phyloP scores from a whole-genome alignment of 2,797 vertebrate genomes.

The Gambelia wislizenii region DNA sequence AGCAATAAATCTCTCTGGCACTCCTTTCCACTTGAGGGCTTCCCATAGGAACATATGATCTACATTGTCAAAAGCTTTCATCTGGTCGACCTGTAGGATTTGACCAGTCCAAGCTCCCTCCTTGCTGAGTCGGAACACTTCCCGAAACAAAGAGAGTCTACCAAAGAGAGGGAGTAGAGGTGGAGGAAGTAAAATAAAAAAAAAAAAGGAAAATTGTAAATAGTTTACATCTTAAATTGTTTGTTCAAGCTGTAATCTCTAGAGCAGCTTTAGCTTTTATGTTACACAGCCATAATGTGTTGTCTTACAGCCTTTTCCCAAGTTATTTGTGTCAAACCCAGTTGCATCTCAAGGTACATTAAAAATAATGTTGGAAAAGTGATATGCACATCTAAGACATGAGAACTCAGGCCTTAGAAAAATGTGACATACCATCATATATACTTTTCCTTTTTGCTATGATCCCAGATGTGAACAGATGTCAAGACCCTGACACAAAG shows the following conservation, averaged over 20 bases:
- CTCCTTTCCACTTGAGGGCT: too few relatives aligned
- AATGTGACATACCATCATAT: neutral
- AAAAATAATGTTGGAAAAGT: neutral
- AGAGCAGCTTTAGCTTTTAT: slow-evolving; percentile 6
- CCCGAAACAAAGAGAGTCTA: too few relatives aligned
- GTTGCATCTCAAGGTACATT: neutral
- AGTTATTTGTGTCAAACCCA: neutral
- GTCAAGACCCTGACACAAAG: neutral
- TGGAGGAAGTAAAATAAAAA: neutral
- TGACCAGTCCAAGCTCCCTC: too few relatives aligned
- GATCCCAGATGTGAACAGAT: neutral
- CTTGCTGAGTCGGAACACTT: too few relatives aligned
- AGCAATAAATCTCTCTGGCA: too few relatives aligned
- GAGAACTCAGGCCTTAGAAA: neutral
- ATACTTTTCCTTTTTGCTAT: neutral
- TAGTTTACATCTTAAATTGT: slow-evolving; percentile 22
- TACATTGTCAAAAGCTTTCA: too few relatives aligned
- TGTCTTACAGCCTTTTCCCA: neutral
- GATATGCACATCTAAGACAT: neutral
- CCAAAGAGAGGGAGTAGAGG: neutral
- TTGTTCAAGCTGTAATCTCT: slow-evolving; percentile 12
- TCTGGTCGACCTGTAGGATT: too few relatives aligned
- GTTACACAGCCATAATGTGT: neutral
- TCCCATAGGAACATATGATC: too few relatives aligned
- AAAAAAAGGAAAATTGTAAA: slow-evolving; percentile 32